Percentiles rank a stretch among this genome's conserved stretches.
Conservation (phyloP, 2,797 vertebrate species). For the Mergus octosetaceus region DNA sequence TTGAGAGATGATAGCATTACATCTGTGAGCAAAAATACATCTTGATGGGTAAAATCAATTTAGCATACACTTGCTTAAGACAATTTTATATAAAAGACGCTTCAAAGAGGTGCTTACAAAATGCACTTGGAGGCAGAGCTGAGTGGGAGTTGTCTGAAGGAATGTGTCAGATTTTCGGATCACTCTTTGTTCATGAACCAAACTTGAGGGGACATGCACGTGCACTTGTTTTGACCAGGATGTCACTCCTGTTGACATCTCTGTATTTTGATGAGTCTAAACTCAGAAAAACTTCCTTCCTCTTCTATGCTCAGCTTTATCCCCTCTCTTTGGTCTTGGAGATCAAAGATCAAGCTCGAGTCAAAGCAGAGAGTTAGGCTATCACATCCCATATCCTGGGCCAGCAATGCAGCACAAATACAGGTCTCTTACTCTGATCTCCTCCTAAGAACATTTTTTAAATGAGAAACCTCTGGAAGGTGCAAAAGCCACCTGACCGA, state of each 20-base stretch:
- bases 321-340: neutral
- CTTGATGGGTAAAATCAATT: neutral
- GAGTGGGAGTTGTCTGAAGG: neutral
- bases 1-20: neutral
- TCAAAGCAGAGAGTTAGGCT: neutral
- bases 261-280: neutral
- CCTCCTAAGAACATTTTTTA: neutral
- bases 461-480: neutral
- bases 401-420: neutral
- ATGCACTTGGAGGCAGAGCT: neutral
- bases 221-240: neutral
- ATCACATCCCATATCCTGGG: neutral
- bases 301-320: neutral
- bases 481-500: neutral
- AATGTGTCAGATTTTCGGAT: neutral
- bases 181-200: neutral
- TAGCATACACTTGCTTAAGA: neutral
- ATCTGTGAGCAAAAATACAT: neutral
- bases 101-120: neutral
- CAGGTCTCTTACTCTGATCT: neutral
- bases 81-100: neutral
- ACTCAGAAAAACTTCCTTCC: neutral
- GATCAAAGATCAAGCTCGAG: neutral
- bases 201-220: neutral
- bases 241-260: neutral